Percentiles rank a stretch among this genome's conserved stretches.
Conservation (phyloP, 2,113 vertebrate genomes). For the Amphiprion percula region DNA sequence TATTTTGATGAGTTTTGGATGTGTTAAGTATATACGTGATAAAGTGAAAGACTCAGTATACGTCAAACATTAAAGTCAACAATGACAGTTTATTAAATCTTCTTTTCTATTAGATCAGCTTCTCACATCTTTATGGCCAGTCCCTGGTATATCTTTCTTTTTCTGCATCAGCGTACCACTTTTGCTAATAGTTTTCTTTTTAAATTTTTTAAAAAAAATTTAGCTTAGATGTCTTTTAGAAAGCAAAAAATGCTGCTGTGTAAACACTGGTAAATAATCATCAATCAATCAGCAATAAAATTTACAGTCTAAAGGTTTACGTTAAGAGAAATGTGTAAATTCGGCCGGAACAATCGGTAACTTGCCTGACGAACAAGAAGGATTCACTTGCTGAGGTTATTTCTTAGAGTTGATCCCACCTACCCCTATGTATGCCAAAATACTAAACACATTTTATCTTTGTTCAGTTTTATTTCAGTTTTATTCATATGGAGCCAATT, state of each 20-base stretch:
- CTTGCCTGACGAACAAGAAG: background rate
- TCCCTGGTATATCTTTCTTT: background rate
- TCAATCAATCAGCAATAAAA: background rate
- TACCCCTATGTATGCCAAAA: background rate
- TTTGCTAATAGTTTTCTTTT: background rate
- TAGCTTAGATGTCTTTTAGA: background rate
- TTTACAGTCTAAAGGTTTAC: background rate
- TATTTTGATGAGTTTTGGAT: background rate
- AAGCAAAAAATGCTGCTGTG: background rate
- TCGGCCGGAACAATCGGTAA: background rate
- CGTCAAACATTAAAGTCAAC: no score
- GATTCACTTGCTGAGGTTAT: no score
- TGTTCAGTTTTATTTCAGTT: no score
- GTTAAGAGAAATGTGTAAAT: background rate
- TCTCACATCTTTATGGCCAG: background rate
- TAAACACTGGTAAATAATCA: background rate
- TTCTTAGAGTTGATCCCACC: no score
- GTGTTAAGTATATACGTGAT: background rate
- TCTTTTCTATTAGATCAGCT: background rate
- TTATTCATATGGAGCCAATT: no score
- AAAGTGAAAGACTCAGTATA: background rate
- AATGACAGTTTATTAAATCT: background rate
- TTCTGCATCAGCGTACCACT: background rate
- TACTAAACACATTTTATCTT: background rate
- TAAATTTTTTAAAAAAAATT: background rate